These are phyloP conservation scores for Drosophila insularis DNA, from an alignment of 1,140 invertebrate genomes.

Conservation along the genomic window DNA sequence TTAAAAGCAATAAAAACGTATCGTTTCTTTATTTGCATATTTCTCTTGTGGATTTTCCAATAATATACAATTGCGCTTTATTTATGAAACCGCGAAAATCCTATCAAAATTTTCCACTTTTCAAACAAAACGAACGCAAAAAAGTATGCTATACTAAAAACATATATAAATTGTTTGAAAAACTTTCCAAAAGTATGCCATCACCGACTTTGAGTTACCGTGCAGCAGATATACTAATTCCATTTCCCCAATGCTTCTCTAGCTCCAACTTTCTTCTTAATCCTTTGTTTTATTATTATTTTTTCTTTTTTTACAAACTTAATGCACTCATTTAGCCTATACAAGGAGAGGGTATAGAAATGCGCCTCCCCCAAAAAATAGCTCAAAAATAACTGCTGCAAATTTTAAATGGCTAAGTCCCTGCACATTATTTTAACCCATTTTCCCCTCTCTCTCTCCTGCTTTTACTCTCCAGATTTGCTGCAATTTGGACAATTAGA, in stretches of 20 bases:
- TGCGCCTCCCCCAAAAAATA: not conserved
- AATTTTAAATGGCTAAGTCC: not conserved
- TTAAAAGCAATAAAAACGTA: too few species aligned
- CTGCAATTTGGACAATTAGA: slow-evolving; percentile 27
- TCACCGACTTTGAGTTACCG: not conserved
- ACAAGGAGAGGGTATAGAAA: not conserved
- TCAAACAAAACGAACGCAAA: not conserved
- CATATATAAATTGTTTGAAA: not conserved
- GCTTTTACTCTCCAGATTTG: not conserved
- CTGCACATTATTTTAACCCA: not conserved
- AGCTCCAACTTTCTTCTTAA: too few species aligned
- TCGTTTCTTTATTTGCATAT: too few species aligned
- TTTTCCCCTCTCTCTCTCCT: not conserved
- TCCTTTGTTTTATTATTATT: too few species aligned
- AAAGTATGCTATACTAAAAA: not conserved
- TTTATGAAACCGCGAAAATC: not conserved
- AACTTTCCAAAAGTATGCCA: not conserved
- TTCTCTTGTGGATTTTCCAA: not conserved
- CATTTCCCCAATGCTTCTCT: too few species aligned
- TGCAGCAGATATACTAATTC: too few species aligned
- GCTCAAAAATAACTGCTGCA: not conserved
- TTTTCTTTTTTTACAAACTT: not conserved
- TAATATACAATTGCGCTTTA: not conserved
- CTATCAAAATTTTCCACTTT: not conserved
- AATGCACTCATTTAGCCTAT: not conserved